phyloP scores from a whole-genome alignment of 2,888 invertebrate genomes.

The Ptychoptera albimana region DNA sequence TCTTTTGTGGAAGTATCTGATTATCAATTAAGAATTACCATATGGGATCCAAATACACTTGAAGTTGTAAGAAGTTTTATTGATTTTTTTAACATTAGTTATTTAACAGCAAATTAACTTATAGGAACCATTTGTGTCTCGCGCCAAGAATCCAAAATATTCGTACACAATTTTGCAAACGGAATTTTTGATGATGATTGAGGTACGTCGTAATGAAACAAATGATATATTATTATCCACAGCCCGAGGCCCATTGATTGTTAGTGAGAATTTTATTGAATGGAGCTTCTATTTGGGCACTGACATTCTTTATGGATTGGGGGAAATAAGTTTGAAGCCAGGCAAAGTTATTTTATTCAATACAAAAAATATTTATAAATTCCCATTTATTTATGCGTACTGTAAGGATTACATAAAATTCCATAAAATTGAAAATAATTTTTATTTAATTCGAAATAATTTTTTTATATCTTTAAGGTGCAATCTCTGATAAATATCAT shows the following conservation, averaged over 20 bases:
- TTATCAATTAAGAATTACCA: background rate
- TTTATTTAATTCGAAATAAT: no score
- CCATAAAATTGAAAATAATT: background rate
- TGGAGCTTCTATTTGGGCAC: constrained; percentile 5
- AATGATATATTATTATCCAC: constrained; percentile 5
- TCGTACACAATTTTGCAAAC: constrained; percentile 1
- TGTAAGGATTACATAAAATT: background rate
- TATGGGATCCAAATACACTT: background rate
- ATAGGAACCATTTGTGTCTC: background rate
- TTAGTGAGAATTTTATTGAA: constrained; percentile 5
- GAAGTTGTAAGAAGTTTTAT: background rate
- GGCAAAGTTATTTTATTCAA: constrained; percentile 4
- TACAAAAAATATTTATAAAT: constrained; percentile 1
- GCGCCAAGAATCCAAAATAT: constrained; percentile 1
- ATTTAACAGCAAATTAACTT: background rate
- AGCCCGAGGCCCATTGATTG: constrained; percentile 7
- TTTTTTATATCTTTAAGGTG: constrained; percentile 1
- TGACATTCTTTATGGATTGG: constrained; percentile 4
- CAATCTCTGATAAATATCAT: constrained; percentile 3
- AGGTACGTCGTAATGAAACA: constrained; percentile 1
- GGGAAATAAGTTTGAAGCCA: constrained; percentile 2
- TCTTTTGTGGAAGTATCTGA: background rate
- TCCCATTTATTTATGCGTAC: constrained; percentile 6
- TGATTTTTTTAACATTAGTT: background rate
- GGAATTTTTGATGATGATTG: constrained; percentile 4